Evolutionary conservation across 2,888 invertebrate species (phyloP).

Genomic region (Amiota communis): DNA sequence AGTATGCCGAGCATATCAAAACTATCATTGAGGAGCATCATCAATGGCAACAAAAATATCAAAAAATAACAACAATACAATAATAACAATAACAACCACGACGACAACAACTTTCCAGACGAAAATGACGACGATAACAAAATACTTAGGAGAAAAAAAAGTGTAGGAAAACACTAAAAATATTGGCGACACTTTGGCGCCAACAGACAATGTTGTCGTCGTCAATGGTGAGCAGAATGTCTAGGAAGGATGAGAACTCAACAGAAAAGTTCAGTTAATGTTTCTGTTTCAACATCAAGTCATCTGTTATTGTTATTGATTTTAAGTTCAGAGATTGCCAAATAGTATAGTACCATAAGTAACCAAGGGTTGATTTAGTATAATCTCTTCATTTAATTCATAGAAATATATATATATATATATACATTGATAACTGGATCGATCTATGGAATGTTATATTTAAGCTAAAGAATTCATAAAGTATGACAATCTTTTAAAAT

Average conservation of each 20-base stretch:
- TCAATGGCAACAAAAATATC: slow-evolving; percentile 11
- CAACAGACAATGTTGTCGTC: slow-evolving; percentile 11
- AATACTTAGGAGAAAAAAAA: slow-evolving; percentile 10
- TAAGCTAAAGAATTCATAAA: neutral
- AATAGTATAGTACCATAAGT: neutral
- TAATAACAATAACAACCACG: neutral
- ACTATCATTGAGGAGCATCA: slow-evolving; percentile 25
- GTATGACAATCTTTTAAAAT: neutral
- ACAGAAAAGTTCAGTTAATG: neutral
- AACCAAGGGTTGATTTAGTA: neutral
- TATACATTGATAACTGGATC: neutral
- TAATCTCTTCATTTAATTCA: neutral
- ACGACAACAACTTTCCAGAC: slow-evolving; percentile 6
- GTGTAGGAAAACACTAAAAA: slow-evolving; percentile 44
- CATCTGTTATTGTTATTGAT: slow-evolving; percentile 28
- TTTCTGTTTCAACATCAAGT: slow-evolving; percentile 14
- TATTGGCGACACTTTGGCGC: slow-evolving; percentile 58
- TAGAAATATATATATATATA: neutral
- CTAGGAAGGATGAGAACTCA: neutral
- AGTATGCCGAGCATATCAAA: slow-evolving; percentile 1
- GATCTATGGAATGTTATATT: neutral
- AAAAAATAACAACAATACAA: neutral
- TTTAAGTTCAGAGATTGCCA: slow-evolving; percentile 1
- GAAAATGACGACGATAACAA: slow-evolving; percentile 14
- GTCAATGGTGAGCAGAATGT: neutral